Evolutionary conservation across 2,888 invertebrate species (phyloP).

Genomic region (Brachyptera risi): DNA sequence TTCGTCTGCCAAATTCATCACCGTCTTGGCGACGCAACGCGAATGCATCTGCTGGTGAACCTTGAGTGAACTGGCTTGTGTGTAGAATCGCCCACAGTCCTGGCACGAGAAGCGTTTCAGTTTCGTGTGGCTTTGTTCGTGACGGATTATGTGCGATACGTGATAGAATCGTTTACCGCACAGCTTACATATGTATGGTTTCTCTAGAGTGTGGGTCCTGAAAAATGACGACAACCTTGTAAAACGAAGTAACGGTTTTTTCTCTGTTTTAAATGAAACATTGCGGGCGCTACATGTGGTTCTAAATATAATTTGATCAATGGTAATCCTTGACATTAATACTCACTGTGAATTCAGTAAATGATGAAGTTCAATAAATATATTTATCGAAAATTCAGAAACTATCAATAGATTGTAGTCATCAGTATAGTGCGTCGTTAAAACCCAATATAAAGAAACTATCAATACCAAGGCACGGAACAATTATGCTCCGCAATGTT

Average conservation of each 20-base stretch:
- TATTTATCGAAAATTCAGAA: background rate
- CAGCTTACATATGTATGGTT: constrained; percentile 43
- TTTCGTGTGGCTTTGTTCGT: constrained; percentile 42
- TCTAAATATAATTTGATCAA: constrained; percentile 34
- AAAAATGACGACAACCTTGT: background rate
- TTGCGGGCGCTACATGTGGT: constrained; percentile 44
- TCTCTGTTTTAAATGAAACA: constrained; percentile 38
- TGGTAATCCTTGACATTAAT: background rate
- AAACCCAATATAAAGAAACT: too few species aligned
- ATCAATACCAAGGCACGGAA: background rate
- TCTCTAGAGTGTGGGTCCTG: constrained; percentile 44
- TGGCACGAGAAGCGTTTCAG: constrained; percentile 40
- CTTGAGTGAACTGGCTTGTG: constrained; percentile 40
- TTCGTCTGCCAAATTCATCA: too few species aligned
- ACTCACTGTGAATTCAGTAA: background rate
- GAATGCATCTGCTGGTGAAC: constrained; percentile 31
- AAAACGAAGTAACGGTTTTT: too few species aligned
- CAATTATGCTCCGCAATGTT: background rate
- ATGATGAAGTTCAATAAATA: background rate
- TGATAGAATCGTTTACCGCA: constrained; percentile 45
- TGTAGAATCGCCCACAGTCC: constrained; percentile 40
- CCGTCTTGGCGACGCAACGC: background rate
- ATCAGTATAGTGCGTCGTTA: too few species aligned
- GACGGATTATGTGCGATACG: constrained; percentile 44
- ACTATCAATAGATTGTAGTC: background rate